Evolutionary conservation across 2,888 invertebrate genomes (phyloP), one percentile per base, ranked within the genome.

Genomic region (Limenitis camilla): DNA sequence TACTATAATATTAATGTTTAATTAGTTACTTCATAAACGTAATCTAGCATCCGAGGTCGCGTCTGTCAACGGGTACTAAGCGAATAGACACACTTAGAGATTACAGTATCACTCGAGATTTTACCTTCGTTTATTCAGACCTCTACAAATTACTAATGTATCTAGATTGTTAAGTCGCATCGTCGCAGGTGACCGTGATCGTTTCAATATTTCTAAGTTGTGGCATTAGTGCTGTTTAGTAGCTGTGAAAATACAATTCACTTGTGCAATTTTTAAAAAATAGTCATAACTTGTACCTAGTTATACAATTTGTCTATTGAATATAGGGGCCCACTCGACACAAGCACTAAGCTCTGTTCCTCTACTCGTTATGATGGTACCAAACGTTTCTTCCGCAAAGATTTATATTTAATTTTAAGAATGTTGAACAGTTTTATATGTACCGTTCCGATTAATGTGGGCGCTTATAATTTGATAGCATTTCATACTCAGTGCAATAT

Each of bases 401-500:
- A 81, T 81, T 83, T 84, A 83, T 83, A 82, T 81, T 83, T 84
- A 83, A 65, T 83, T 84, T 83, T 82, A 83, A 78, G 76, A 62
- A 68, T 75, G 74, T 74, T 76, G 78, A 78, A 82, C 76, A 77
- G 78, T 79, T 81, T 81, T 80, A 78, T 81, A 76, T 66, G 71
- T 76, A 74, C 73, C 72, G 74, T 78, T 78, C 72, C 71, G 68
- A 73, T 69, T 77, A 72, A 71, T 67, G 86, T 85, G 88, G 86
- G 87, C 87, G 82, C 88, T 86, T 87, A 87, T 87, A 79, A 86
- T 87, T 88, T 87, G 76, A 84, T 86, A 83, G 83, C 81, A 82
- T 85, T 86, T 87, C 88, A 88, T 88, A 88, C 88, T 88, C 88
- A 88, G 88, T 88, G 88, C 88, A 88, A 88, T 88, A 88, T 88